These are phyloP conservation scores for Megaceryle alcyon DNA, from an alignment of 2,797 vertebrate species.

Conservation along the genomic window DNA sequence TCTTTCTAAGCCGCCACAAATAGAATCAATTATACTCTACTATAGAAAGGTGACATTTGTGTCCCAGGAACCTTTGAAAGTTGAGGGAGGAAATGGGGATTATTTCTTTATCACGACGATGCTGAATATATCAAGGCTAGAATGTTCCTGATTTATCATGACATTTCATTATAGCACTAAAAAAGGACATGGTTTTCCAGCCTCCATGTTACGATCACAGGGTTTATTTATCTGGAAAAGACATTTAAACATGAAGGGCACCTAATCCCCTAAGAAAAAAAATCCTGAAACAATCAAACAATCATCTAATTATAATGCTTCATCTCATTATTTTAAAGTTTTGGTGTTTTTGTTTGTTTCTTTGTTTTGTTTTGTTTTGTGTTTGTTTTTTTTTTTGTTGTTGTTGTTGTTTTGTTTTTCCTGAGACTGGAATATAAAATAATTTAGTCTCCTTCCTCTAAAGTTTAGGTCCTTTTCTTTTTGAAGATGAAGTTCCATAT, in stretches of 20 bases:
- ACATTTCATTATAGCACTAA: background rate
- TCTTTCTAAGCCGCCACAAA: slow-evolving; percentile 57
- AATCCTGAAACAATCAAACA: background rate
- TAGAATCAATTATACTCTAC: slow-evolving; percentile 55
- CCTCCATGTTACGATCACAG: background rate
- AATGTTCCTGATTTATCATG: slow-evolving; percentile 40
- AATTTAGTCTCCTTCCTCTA: background rate
- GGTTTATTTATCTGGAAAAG: slow-evolving; percentile 6
- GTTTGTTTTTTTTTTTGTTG: too few species aligned
- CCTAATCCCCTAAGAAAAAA: background rate
- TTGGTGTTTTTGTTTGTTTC: background rate
- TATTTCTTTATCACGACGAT: slow-evolving; percentile 55
- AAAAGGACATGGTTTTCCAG: background rate
- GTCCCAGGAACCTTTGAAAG: slow-evolving; percentile 60
- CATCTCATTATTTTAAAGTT: background rate
- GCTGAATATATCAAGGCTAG: slow-evolving; percentile 59
- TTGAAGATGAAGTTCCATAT: background rate
- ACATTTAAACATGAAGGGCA: background rate
- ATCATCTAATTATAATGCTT: background rate
- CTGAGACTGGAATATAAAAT: background rate
- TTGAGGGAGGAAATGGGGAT: slow-evolving; percentile 64
- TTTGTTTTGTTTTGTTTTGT: background rate
- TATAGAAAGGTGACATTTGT: slow-evolving; percentile 56
- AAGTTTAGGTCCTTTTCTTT: background rate
- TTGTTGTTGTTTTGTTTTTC: background rate